These are phyloP conservation scores for Cavia porcellus DNA, from an alignment of 2,113 vertebrate genomes.

Conservation along the genomic window DNA sequence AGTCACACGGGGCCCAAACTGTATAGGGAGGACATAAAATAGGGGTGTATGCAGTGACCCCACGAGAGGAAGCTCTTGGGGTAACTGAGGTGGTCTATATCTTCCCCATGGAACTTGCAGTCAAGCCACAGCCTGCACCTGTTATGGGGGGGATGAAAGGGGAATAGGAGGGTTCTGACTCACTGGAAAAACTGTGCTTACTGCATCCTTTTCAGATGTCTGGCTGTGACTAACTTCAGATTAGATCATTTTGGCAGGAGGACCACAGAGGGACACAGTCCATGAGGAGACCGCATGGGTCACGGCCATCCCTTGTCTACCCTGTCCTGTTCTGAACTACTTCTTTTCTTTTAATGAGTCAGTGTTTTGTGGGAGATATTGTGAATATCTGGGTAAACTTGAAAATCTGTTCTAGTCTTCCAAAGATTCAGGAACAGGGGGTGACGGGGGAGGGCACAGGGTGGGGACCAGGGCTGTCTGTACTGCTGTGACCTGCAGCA, in stretches of 20 bases:
- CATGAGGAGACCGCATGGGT: not conserved
- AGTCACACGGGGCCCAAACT: not conserved
- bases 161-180: no score
- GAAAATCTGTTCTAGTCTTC: not conserved
- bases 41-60: not conserved
- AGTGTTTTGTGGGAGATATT: not conserved
- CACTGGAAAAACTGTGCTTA: not conserved
- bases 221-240: not conserved
- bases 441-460: accelerated
- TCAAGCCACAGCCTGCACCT: not conserved
- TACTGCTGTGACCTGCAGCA: not conserved
- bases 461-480: not conserved
- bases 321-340: not conserved
- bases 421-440: not conserved
- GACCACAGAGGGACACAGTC: not conserved
- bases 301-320: not conserved
- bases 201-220: not conserved
- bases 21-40: not conserved
- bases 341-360: not conserved
- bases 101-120: not conserved
- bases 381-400: not conserved
- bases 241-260: not conserved
- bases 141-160: not conserved
- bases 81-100: not conserved
- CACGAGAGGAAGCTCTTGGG: not conserved